A percentile compares a stretch with the other conserved stretches of the same genome.
phyloP scores from a whole-genome alignment of 2,888 invertebrate genomes.

The Fragum fragum region DNA sequence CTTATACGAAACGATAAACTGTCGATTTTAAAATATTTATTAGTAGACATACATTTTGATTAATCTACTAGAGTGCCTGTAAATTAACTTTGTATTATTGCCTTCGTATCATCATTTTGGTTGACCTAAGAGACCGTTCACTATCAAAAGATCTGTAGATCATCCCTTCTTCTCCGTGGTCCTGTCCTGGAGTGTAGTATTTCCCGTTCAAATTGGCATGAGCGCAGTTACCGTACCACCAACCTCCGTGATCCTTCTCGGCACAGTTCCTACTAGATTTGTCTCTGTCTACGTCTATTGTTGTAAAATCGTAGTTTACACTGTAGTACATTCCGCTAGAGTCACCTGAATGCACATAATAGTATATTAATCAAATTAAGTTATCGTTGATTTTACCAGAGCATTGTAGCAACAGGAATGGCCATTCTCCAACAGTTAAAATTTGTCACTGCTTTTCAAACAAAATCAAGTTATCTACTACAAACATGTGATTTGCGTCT shows the following conservation, averaged over 20 bases:
- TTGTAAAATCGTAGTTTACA: neutral
- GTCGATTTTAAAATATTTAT: no score
- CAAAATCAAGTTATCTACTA: no score
- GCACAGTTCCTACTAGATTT: constrained; percentile 7
- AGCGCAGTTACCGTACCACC: constrained; percentile 39
- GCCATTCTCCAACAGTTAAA: no score
- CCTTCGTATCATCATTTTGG: constrained; percentile 17
- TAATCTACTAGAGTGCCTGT: no score
- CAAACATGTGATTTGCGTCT: no score
- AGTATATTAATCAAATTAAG: no score
- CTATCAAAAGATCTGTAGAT: neutral
- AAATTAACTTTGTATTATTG: neutral
- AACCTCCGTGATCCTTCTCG: constrained; percentile 30
- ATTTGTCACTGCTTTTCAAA: no score
- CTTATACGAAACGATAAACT: no score
- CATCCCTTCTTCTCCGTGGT: constrained; percentile 1
- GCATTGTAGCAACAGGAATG: no score
- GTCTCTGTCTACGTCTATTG: constrained; percentile 26
- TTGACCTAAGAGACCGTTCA: constrained; percentile 16
- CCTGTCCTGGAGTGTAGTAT: constrained; percentile 18
- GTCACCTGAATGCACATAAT: constrained; percentile 11
- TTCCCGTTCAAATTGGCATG: constrained; percentile 31
- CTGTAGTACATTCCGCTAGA: constrained; percentile 13
- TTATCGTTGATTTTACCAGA: no score
- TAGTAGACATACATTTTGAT: no score